These are phyloP conservation scores for Diabrotica balteata DNA, from an alignment of 2,888 invertebrate genomes.

Conservation along the genomic window DNA sequence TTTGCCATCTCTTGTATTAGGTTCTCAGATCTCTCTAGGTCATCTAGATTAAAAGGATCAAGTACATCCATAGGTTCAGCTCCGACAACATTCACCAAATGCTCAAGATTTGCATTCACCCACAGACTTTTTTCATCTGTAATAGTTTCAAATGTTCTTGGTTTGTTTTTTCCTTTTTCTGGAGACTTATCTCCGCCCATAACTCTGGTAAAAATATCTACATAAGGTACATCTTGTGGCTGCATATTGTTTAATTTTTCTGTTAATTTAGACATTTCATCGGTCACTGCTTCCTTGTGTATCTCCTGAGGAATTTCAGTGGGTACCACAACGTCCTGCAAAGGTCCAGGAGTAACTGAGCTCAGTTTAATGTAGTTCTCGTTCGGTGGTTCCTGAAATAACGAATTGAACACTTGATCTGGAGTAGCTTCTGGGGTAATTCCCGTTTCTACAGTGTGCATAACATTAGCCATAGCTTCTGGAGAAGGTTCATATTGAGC, in stretches of 20 bases:
- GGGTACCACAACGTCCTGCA: slow-evolving; percentile 56
- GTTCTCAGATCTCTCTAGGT: slow-evolving; percentile 38
- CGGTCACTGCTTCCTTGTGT: slow-evolving; percentile 45
- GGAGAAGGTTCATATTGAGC: slow-evolving; percentile 52
- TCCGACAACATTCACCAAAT: slow-evolving; percentile 47
- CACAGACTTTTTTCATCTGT: slow-evolving; percentile 49
- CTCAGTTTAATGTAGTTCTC: slow-evolving; percentile 44
- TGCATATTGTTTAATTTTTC: slow-evolving; percentile 39
- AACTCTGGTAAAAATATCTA: slow-evolving; percentile 42
- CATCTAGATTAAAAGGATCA: slow-evolving; percentile 41
- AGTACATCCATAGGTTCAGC: slow-evolving; percentile 47
- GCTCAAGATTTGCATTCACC: slow-evolving; percentile 47
- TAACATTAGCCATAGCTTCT: slow-evolving; percentile 54
- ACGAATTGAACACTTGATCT: slow-evolving; percentile 51
- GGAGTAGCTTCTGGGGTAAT: slow-evolving; percentile 51
- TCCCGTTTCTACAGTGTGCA: slow-evolving; percentile 56
- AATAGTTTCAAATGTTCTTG: slow-evolving; percentile 41
- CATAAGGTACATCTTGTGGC: slow-evolving; percentile 43
- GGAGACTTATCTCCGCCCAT: slow-evolving; percentile 39
- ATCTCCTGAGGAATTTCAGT: slow-evolving; percentile 43
- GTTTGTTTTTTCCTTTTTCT: slow-evolving; percentile 35
- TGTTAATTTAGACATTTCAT: slow-evolving; percentile 45
- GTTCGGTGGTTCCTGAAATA: slow-evolving; percentile 47
- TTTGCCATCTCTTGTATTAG: slow-evolving; percentile 42
- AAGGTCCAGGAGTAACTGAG: slow-evolving; percentile 53